These are phyloP conservation scores for Simalia tracyae DNA, from an alignment of 2,797 vertebrate species.

Conservation along the genomic window DNA sequence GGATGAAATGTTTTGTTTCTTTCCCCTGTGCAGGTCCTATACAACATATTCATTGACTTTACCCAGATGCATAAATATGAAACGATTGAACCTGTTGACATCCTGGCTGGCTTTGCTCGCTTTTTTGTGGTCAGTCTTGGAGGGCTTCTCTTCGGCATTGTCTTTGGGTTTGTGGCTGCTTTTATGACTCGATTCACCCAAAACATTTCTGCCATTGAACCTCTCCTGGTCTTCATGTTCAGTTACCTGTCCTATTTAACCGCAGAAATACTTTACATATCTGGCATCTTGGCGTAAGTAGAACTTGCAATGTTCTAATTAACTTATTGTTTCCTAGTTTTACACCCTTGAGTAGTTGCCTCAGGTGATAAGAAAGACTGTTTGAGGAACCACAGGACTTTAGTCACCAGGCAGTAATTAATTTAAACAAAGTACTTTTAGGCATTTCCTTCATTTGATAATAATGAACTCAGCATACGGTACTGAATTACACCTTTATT, in stretches of 20 bases:
- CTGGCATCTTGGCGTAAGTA: conserved; percentile 97
- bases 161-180: conserved; percentile 89
- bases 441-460: background rate
- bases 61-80: conserved; percentile 84
- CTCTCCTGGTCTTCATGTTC: conserved; percentile 96
- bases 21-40: conserved; percentile 81
- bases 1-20: background rate
- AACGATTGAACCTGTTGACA: conserved; percentile 81
- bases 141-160: conserved; percentile 85
- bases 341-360: background rate
- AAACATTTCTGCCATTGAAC: conserved; percentile 88
- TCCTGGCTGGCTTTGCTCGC: conserved; percentile 85
- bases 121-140: conserved; percentile 91
- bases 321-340: background rate
- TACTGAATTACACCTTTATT: background rate
- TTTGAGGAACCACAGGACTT: background rate
- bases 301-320: accelerated
- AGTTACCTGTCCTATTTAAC: conserved; percentile 93
- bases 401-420: background rate
- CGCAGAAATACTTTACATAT: conserved; percentile 90
- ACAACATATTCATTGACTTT: conserved; percentile 91
- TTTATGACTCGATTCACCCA: conserved; percentile 93
- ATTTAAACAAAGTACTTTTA: background rate
- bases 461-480: background rate
- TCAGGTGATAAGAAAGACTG: background rate